Base-by-base conservation (phyloP, 2,113 vertebrate species). In the western clawed frog (Xenopus tropicalis) region DNA sequence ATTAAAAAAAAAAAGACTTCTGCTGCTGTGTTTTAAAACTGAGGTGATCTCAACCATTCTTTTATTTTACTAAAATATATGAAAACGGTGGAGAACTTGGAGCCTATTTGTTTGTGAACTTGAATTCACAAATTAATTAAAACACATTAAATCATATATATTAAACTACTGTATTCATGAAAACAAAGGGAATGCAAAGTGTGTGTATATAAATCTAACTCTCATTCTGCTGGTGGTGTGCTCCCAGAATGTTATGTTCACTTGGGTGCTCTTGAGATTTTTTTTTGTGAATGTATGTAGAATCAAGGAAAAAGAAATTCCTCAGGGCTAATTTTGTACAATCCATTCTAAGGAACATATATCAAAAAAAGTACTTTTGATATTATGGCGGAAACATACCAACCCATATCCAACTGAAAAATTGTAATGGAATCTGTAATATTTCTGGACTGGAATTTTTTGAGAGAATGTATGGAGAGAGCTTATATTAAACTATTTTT, bases 41-140 rank as follows among this genome's bases (percentile, higher is more conserved):
- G 58, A 78, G 70, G 71, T 78, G 46, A 48, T 48, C 44, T 58
- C 71, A 76, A 78, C 46, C 72, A 79, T 52, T 78, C 65, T 22
- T 66, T 25, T 43, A 56, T 78, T 74, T 79, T 14, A 0, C 11
- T 62, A 65, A 20, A 69, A 71, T 44, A 58, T 13, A 56, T 24
- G 23, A 57, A 37, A 37, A 10, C 9, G 48, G 46, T 61, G 16
- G 71, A 66, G 42, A 54, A 59, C 66, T 71, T 77, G 69, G 82
- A 20, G 43, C 81, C 66, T 78, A 77, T 76, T 79, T 77, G 77
- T n/a, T 44, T 75, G 22, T 58, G 4, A 66, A 24, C n/a, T 9
- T 21, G 13, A 71, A 71, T 25, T 79, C 29, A 78, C 75, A 79
- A 79, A 73, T 77, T 81, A 80, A 14, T 79, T 75, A n/a, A n/a